Conservation (phyloP, 2,797 vertebrate genomes). For the Eurystomus glaucurus region DNA sequence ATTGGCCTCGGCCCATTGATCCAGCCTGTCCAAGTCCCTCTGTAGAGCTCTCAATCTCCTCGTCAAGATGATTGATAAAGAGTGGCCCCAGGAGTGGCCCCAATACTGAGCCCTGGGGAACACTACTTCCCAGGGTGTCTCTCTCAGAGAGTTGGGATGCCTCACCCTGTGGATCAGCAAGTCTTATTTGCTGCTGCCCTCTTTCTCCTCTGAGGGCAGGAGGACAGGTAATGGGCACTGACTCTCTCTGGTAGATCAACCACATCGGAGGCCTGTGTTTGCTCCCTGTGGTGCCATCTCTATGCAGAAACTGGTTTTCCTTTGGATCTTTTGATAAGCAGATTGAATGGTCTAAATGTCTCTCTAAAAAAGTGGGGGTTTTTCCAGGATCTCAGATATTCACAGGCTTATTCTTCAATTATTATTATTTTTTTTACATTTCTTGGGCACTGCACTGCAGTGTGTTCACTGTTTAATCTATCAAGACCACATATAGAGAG, state of each 20-base stretch:
- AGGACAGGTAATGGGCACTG: neutral
- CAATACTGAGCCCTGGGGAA: too few species aligned
- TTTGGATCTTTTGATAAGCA: neutral
- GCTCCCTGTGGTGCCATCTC: neutral
- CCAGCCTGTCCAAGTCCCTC: too few species aligned
- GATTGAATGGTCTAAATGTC: neutral
- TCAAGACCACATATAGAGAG: accelerated
- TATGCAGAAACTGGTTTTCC: neutral
- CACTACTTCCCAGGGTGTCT: too few species aligned
- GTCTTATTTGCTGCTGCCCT: neutral
- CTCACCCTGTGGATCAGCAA: neutral
- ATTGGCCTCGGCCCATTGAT: too few species aligned
- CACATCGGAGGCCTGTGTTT: accelerated
- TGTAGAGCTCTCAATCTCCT: too few species aligned
- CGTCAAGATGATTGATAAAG: too few species aligned
- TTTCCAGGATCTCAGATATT: neutral
- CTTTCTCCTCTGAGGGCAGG: neutral
- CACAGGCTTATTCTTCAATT: neutral
- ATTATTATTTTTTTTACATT: neutral
- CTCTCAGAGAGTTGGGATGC: neutral
- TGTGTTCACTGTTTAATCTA: neutral
- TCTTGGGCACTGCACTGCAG: neutral
- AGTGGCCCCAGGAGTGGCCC: too few species aligned
- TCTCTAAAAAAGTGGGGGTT: neutral
- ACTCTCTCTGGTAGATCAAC: neutral